Conservation (phyloP, 1,140 invertebrate genomes). For the Drosophila pallidifrons region DNA sequence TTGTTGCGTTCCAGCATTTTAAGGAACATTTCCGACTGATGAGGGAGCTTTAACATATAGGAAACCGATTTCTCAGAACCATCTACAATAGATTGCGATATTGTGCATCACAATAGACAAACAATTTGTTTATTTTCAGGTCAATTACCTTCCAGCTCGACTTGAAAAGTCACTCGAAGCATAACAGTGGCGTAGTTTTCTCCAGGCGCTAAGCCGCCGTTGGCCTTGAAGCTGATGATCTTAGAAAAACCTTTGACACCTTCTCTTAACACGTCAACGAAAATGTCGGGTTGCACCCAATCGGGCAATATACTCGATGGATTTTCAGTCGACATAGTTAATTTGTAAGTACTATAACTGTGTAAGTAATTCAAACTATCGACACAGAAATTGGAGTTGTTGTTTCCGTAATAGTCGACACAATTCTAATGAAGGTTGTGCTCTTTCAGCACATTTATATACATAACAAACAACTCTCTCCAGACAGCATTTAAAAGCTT, state of each 20-base stretch:
- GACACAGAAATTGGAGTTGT: neutral
- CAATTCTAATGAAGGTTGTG: constrained; percentile 6
- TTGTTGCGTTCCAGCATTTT: constrained; percentile 56
- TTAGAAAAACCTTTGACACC: constrained; percentile 55
- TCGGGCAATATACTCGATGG: constrained; percentile 29
- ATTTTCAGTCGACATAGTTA: constrained; percentile 1
- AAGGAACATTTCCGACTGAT: constrained; percentile 39
- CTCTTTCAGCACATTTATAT: neutral
- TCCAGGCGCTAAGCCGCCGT: constrained; percentile 52
- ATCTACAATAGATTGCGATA: neutral
- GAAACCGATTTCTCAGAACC: constrained; percentile 39
- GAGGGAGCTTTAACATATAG: constrained; percentile 68
- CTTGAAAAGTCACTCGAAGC: constrained; percentile 56
- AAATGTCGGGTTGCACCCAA: constrained; percentile 33
- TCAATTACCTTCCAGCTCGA: constrained; percentile 60
- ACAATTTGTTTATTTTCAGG: neutral
- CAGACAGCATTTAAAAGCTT: constrained; percentile 1
- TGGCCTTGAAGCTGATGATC: constrained; percentile 56
- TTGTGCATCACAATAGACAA: neutral
- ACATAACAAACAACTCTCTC: constrained; percentile 3
- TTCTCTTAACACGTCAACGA: constrained; percentile 55
- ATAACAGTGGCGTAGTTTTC: constrained; percentile 72
- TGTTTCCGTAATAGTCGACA: neutral
- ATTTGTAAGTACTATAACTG: neutral
- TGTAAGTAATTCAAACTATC: neutral